Conservation (phyloP, 64 coral and sea anemone species). For the Hydrozoanthus tunicans region DNA sequence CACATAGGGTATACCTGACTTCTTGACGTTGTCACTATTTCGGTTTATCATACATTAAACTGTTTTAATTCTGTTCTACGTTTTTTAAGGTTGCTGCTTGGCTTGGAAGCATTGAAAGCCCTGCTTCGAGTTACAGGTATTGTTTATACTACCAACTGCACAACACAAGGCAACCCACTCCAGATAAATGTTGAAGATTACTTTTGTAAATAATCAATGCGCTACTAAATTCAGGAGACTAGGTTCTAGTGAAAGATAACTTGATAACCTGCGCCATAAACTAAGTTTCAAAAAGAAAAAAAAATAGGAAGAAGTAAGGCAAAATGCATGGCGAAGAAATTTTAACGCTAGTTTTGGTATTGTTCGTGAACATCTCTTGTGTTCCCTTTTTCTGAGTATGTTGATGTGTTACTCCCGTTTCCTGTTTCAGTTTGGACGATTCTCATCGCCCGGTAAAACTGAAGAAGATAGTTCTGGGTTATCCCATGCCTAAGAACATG, state of each 20-base stretch:
- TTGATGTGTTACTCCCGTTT: not conserved
- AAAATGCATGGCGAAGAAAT: too few relatives aligned
- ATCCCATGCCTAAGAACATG: conserved; percentile 68
- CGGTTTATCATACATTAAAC: not conserved
- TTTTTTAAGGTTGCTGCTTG: conserved; percentile 82
- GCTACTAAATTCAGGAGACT: too few relatives aligned
- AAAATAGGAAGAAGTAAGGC: too few relatives aligned
- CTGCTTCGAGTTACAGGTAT: conserved; percentile 95
- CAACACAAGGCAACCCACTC: not conserved
- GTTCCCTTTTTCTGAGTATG: not conserved
- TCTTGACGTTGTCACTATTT: not conserved
- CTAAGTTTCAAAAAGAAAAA: too few relatives aligned
- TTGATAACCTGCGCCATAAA: too few relatives aligned
- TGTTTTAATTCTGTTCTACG: not conserved
- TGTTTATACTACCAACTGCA: not conserved
- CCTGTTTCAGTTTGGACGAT: conserved; percentile 87
- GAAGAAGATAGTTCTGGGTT: conserved; percentile 90
- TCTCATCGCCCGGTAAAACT: conserved; percentile 91
- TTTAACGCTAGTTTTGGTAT: too few relatives aligned
- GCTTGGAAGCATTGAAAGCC: conserved; percentile 83
- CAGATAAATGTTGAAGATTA: not conserved
- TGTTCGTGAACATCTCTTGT: too few relatives aligned
- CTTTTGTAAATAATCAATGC: not conserved
- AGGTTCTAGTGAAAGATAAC: too few relatives aligned
- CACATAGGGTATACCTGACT: not conserved